Evolutionary conservation across 2,113 vertebrate species (phyloP).

Genomic region (Phylloscopus trochiloides): DNA sequence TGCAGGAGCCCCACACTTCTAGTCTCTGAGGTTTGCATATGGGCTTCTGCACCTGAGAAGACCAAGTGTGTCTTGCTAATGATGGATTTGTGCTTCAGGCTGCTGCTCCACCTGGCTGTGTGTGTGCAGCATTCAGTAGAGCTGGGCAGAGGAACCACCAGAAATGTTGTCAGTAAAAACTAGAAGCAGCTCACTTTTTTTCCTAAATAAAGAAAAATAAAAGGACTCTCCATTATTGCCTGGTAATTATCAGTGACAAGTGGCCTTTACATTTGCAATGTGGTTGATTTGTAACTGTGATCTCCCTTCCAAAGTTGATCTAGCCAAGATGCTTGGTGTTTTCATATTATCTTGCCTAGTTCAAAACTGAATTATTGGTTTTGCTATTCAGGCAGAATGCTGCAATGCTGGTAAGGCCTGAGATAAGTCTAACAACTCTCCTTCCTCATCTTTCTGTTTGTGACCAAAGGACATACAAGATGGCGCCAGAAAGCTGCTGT

Average conservation of each 20-base stretch:
- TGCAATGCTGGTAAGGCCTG: background rate
- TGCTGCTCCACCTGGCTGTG: background rate
- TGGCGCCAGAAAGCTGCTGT: background rate
- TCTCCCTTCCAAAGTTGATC: background rate
- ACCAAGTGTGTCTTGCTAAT: background rate
- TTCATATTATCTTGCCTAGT: background rate
- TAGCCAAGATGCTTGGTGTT: background rate
- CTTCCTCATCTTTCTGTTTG: background rate
- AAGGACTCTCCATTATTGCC: background rate
- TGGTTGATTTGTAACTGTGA: background rate
- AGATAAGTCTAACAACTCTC: background rate
- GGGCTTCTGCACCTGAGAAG: background rate
- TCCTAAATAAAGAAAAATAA: background rate
- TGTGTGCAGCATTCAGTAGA: background rate
- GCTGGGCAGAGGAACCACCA: background rate
- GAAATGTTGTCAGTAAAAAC: slow-evolving; percentile 48
- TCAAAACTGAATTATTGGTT: background rate
- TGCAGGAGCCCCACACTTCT: background rate
- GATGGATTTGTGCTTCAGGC: background rate
- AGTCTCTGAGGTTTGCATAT: background rate
- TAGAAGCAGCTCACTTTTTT: background rate
- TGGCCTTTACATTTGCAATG: background rate
- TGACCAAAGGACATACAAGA: background rate
- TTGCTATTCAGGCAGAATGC: background rate
- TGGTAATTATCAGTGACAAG: background rate